Evolutionary conservation across 2,797 vertebrate species (phyloP).

Genomic region (Eospalax fontanierii): DNA sequence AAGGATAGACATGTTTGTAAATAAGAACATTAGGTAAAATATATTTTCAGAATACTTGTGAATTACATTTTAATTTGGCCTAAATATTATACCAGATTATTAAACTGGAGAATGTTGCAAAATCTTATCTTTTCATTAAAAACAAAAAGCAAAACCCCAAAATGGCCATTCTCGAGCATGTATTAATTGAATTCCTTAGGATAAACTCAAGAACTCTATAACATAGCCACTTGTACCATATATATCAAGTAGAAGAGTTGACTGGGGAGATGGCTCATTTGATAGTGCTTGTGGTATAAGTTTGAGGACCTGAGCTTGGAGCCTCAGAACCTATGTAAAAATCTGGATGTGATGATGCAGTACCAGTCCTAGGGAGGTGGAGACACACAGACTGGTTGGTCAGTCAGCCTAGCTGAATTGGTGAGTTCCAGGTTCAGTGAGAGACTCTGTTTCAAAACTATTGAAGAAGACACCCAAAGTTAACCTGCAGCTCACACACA

Average conservation of each 20-base stretch:
- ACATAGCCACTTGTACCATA: conserved; percentile 59
- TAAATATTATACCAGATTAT: conserved; percentile 60
- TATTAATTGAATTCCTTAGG: conserved; percentile 80
- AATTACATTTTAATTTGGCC: conserved; percentile 47
- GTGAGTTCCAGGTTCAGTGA: not conserved
- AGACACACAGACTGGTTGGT: not conserved
- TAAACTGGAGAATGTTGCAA: conserved; percentile 57
- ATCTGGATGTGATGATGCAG: not conserved
- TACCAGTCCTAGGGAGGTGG: not conserved
- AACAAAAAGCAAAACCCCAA: not conserved
- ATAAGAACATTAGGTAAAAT: conserved; percentile 41
- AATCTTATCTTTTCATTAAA: conserved; percentile 38
- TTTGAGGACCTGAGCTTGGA: not conserved
- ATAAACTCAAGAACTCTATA: conserved; percentile 77
- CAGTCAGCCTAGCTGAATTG: not conserved
- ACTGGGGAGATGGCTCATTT: not conserved
- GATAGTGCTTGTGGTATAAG: not conserved
- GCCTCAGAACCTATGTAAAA: not conserved
- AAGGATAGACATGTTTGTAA: conserved; percentile 36
- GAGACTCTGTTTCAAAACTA: not conserved
- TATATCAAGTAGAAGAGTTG: conserved; percentile 30
- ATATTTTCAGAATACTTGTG: conserved; percentile 47
- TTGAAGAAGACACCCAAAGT: not conserved
- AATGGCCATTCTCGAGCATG: not conserved
- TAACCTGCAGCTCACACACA: not conserved